A percentile compares a stretch with the other conserved stretches of the same genome.
These are phyloP conservation scores for Epinephelus fuscoguttatus DNA, from an alignment of 2,113 vertebrate genomes.

Conservation along the genomic window DNA sequence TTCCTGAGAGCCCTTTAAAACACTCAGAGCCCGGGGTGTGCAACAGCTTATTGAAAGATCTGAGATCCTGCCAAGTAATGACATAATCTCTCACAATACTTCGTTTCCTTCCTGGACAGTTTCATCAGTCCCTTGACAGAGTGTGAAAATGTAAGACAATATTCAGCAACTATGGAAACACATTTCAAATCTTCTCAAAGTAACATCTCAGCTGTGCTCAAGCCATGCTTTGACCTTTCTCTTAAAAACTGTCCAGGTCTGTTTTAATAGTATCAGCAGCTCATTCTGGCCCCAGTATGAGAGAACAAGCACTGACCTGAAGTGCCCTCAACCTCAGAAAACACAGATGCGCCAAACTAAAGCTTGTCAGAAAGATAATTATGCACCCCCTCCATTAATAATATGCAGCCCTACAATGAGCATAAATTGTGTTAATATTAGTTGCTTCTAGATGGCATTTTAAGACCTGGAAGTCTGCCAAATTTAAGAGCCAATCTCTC, in stretches of 20 bases:
- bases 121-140: slow-evolving; percentile 18
- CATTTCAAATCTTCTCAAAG: neutral
- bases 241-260: neutral
- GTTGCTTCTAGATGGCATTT: neutral
- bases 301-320: neutral
- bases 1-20: slow-evolving; percentile 11
- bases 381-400: neutral
- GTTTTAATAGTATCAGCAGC: neutral
- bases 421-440: slow-evolving; percentile 9
- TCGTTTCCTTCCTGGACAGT: slow-evolving; percentile 27
- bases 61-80: slow-evolving; percentile 33
- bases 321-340: neutral
- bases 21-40: neutral
- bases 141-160: slow-evolving; percentile 23
- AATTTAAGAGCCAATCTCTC: neutral
- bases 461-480: slow-evolving; percentile 24
- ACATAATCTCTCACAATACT: slow-evolving; percentile 17
- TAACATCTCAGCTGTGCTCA: neutral
- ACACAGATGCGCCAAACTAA: neutral
- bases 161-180: slow-evolving; percentile 14
- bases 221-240: neutral
- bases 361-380: slow-evolving; percentile 4
- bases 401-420: neutral
- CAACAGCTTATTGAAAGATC: neutral
- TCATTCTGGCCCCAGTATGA: neutral